Evolutionary conservation across 2,888 invertebrate species (phyloP).

Genomic region (Drosophila siamana): DNA sequence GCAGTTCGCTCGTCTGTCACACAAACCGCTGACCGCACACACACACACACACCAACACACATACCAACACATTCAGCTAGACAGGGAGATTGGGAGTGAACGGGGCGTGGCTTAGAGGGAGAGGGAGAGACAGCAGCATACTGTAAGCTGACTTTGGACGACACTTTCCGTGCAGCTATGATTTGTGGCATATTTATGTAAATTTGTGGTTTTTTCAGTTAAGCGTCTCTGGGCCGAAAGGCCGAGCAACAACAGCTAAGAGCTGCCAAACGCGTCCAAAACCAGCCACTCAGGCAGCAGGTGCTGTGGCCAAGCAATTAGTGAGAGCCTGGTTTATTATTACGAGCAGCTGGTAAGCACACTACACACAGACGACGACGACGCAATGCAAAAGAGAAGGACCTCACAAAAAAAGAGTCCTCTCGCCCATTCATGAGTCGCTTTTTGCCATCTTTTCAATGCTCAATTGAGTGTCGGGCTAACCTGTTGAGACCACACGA

Average conservation of each 20-base stretch:
- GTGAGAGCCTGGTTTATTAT: constrained; percentile 60
- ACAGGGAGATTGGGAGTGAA: background rate
- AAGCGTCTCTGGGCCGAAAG: constrained; percentile 36
- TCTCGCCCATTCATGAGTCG: constrained; percentile 20
- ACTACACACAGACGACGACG: constrained; percentile 2
- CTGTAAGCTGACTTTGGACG: constrained; percentile 35
- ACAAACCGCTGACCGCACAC: constrained; percentile 53
- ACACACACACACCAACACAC: constrained; percentile 40
- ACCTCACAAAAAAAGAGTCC: background rate
- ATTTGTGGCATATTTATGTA: constrained; percentile 83
- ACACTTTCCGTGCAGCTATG: constrained; percentile 67
- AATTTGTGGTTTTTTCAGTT: constrained; percentile 76
- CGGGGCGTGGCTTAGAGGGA: background rate
- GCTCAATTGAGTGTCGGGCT: constrained; percentile 1
- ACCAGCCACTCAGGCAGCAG: constrained; percentile 50
- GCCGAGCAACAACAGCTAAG: constrained; percentile 11
- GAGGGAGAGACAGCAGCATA: background rate
- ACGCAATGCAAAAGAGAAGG: constrained; percentile 5
- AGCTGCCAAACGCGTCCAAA: constrained; percentile 12
- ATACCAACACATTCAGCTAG: too few species aligned
- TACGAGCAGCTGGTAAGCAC: constrained; percentile 33
- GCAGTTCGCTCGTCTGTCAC: constrained; percentile 39
- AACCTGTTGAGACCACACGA: background rate
- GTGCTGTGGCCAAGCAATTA: constrained; percentile 80
- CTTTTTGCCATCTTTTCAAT: constrained; percentile 1